Percentiles rank a stretch among this genome's conserved stretches.
These are phyloP conservation scores for Molanna angustata DNA, from an alignment of 2,888 invertebrate species.

Conservation along the genomic window DNA sequence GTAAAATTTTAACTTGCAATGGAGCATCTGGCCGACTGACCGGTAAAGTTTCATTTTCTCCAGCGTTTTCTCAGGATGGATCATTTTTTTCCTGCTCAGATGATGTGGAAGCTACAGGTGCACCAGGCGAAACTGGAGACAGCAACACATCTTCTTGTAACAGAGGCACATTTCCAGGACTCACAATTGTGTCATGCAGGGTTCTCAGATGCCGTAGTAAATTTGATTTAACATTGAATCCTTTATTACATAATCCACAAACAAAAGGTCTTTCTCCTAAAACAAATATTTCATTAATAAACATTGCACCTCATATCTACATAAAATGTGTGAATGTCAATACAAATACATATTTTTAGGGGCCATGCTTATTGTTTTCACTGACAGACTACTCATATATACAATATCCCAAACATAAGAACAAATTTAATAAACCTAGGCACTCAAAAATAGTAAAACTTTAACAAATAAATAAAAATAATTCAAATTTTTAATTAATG, in stretches of 20 bases:
- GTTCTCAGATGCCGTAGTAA: conserved; percentile 70
- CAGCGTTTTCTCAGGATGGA: conserved; percentile 27
- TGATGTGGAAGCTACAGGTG: conserved; percentile 24
- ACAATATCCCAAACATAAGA: too few species aligned
- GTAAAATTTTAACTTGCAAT: neutral
- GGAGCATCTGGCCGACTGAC: conserved; percentile 1
- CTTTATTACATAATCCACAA: conserved; percentile 73
- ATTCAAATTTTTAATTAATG: too few species aligned
- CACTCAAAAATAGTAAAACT: too few species aligned
- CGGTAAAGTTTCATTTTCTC: conserved; percentile 32
- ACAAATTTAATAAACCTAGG: too few species aligned
- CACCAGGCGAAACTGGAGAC: conserved; percentile 16
- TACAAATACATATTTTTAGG: too few species aligned
- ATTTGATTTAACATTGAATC: conserved; percentile 77
- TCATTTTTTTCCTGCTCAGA: conserved; percentile 19
- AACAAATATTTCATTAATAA: too few species aligned
- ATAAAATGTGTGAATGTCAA: too few species aligned
- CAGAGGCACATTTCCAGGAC: conserved; percentile 41
- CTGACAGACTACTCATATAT: too few species aligned
- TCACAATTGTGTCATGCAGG: conserved; percentile 66
- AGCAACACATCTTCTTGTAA: conserved; percentile 35
- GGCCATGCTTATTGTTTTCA: too few species aligned
- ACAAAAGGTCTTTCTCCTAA: conserved; percentile 69
- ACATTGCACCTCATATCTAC: too few species aligned
- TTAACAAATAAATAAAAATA: too few species aligned